phyloP scores from a whole-genome alignment of 1,140 invertebrate genomes.

The Metopolophium dirhodum region DNA sequence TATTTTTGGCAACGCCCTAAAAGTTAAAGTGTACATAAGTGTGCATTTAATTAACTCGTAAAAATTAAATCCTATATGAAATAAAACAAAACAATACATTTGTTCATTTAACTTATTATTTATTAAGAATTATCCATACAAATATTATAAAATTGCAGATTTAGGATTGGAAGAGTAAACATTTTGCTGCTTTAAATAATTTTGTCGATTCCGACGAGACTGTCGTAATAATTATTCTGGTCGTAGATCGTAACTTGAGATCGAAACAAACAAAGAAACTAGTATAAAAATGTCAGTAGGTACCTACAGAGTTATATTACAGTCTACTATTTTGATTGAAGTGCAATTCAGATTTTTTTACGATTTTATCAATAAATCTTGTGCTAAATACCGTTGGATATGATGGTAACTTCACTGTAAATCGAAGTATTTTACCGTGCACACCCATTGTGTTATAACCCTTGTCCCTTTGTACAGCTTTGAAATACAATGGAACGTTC shows the following conservation, averaged over 20 bases:
- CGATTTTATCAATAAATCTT: background rate
- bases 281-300: too few species aligned
- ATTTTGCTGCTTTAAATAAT: background rate
- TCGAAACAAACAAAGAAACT: too few species aligned
- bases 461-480: background rate
- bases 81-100: background rate
- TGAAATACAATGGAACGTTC: background rate
- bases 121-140: background rate
- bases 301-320: background rate
- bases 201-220: background rate
- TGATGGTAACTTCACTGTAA: background rate
- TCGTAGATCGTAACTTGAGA: too few species aligned
- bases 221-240: too few species aligned
- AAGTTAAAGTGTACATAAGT: background rate
- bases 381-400: background rate
- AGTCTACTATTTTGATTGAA: background rate
- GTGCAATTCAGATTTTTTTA: background rate
- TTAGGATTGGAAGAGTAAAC: background rate
- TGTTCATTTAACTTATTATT: background rate
- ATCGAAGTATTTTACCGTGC: background rate
- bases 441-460: background rate
- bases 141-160: background rate
- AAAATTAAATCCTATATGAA: background rate
- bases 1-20: background rate
- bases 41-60: too few species aligned